These are phyloP conservation scores for Daphoenositta chrysoptera DNA, from an alignment of 2,113 vertebrate species.

Conservation along the genomic window DNA sequence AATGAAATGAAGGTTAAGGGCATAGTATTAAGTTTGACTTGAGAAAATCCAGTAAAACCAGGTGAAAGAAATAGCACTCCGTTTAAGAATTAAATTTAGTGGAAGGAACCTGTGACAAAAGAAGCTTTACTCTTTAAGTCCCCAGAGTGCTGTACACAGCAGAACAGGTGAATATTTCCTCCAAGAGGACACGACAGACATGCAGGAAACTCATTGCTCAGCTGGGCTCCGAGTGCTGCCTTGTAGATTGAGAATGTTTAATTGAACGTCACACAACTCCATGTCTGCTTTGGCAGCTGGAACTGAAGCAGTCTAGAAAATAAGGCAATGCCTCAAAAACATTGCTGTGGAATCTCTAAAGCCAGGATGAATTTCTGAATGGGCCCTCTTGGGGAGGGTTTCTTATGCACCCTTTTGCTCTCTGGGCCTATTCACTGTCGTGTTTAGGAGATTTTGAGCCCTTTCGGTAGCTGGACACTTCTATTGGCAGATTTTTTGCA, in stretches of 20 bases:
- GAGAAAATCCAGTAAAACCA: background rate
- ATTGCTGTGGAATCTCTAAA: background rate
- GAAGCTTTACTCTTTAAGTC: background rate
- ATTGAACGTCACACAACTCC: accelerated
- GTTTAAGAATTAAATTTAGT: background rate
- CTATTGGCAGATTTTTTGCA: background rate
- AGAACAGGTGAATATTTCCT: background rate
- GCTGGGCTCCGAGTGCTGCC: background rate
- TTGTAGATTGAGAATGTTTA: background rate
- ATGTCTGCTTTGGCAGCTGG: background rate
- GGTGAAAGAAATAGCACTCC: background rate
- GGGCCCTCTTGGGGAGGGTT: background rate
- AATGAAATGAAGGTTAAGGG: background rate
- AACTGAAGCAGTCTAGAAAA: background rate
- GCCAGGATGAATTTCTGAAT: background rate
- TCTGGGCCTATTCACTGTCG: background rate
- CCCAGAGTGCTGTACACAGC: background rate
- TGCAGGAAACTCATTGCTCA: background rate
- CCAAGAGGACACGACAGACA: background rate
- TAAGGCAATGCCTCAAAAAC: background rate
- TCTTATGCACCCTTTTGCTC: background rate
- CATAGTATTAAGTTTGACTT: background rate
- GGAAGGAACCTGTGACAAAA: background rate
- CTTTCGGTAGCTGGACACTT: background rate
- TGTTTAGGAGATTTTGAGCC: background rate